Conservation (phyloP, 35 echinoderm and acorn worm species). For the Amphiura filiformis region DNA sequence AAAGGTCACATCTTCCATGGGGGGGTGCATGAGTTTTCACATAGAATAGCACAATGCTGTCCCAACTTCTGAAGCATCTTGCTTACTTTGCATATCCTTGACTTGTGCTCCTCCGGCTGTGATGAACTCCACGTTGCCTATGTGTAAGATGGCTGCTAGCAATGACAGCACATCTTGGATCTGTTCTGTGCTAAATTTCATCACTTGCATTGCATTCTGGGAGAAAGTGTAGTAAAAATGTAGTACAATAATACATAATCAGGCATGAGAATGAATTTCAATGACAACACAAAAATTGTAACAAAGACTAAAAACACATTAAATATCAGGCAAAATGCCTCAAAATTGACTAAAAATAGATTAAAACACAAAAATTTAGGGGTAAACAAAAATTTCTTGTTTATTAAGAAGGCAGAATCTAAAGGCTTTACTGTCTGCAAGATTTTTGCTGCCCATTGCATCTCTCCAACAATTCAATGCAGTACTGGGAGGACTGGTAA, state of each 20-base stretch:
- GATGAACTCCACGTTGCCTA: conserved; percentile 93
- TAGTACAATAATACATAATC: background rate
- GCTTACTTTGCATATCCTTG: conserved; percentile 60
- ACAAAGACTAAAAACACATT: background rate
- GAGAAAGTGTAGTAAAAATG: conserved; percentile 14
- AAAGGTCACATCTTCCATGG: too few species aligned
- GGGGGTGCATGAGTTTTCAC: too few species aligned
- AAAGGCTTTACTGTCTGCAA: too few species aligned
- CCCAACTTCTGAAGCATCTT: too few species aligned
- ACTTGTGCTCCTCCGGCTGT: conserved; percentile 98
- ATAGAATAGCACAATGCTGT: background rate
- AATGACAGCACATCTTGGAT: conserved; percentile 71
- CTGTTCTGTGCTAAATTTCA: conserved; percentile 80
- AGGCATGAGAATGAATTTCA: too few species aligned
- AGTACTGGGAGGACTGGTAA: too few species aligned
- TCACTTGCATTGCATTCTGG: conserved; percentile 79
- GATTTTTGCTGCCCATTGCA: too few species aligned
- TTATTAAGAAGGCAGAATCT: too few species aligned
- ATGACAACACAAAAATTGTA: background rate
- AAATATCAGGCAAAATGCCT: background rate
- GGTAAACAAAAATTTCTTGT: too few species aligned
- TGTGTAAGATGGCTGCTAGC: conserved; percentile 84
- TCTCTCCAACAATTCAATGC: too few species aligned
- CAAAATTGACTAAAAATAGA: too few species aligned
- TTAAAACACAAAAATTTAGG: background rate